Base-by-base conservation (phyloP, 2,113 vertebrate genomes). In the Trachemys scripta region DNA sequence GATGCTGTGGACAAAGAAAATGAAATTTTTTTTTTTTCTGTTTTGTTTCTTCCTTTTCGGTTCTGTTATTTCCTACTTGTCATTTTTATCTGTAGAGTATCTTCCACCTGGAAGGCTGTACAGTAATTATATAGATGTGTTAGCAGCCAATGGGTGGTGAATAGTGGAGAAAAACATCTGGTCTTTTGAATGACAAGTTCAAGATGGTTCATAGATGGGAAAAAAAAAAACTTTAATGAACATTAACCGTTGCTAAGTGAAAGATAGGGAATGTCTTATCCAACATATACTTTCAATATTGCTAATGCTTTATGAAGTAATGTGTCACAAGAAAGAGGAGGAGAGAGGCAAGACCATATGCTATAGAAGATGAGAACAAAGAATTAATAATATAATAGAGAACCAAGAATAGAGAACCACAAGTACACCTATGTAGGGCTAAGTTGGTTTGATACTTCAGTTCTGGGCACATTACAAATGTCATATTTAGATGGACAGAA, bases 111-210 rank as follows among this genome's bases (percentile, higher is more conserved):
- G 0, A 47, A 82, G 25, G n/a, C 56, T 49, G 87, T 88, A 54
- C 8, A 84, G 14, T 78, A 86, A 90, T 50, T 88, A 57, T 49
- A 90, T 38, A 95, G 10, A 79, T 84, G 6, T 53, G 47, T 75
- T 96, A 57, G 82, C 82, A 92, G 8, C 19, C 10, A 84, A 35
- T 62, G n/a, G 24, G 13, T 56, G 56, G 24, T 76, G 38, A 94
- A 84, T 4, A 72, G 31, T 47, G 81, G 27, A 85, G 14, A 53
- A 96, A 95, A 96, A 62, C 53, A 88, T 17, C 54, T 94, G 27
- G 9, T 87, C 29, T 5, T 95, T 94, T 92, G 35, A 90, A 90
- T 80, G 35, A 16, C 31, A 29, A 87, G 8, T 89, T 81, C 51
- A 92, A 85, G 80, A 84, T 9, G 8, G 6, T 84, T 95, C 72